A percentile compares a stretch with the other conserved stretches of the same genome.
These are phyloP conservation scores for Platycheirus albimanus DNA, from an alignment of 2,888 invertebrate species.

Conservation along the genomic window DNA sequence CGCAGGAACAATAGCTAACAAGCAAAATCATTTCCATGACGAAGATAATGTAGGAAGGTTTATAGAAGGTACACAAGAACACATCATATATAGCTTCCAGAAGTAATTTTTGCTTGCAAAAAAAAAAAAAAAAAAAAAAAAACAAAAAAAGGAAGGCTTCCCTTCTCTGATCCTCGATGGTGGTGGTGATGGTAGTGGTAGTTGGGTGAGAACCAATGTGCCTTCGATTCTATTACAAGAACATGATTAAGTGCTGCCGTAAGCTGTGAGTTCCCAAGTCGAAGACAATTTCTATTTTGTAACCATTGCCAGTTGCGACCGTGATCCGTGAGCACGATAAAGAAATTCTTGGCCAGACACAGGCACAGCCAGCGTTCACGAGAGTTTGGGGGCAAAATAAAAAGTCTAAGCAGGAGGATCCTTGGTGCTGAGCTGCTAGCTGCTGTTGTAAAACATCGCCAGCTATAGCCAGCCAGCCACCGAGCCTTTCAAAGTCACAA, in stretches of 20 bases:
- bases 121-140: constrained; percentile 16
- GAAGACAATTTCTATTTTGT: constrained; percentile 74
- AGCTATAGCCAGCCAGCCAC: no score
- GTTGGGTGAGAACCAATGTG: constrained; percentile 48
- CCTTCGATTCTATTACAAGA: constrained; percentile 67
- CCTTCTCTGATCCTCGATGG: constrained; percentile 13
- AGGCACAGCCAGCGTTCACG: no score
- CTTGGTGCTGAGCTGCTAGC: neutral
- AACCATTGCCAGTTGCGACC: constrained; percentile 60
- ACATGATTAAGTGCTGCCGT: constrained; percentile 73
- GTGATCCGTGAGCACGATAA: constrained; percentile 66
- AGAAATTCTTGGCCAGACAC: constrained; percentile 29
- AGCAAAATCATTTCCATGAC: constrained; percentile 37
- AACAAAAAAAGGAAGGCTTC: constrained; percentile 3
- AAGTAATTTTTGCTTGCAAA: constrained; percentile 31
- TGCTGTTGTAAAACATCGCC: no score
- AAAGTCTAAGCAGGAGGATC: constrained; percentile 37
- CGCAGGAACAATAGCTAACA: constrained; percentile 64
- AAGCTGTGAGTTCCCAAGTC: constrained; percentile 71
- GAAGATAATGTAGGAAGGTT: constrained; percentile 1
- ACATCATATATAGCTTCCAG: constrained; percentile 65
- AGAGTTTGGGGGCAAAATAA: neutral
- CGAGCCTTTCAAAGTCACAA: constrained; percentile 55
- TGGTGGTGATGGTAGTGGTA: no score
- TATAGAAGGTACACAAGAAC: constrained; percentile 20